phyloP scores from a whole-genome alignment of 2,113 vertebrate genomes.

The Capreolus pygargus region DNA sequence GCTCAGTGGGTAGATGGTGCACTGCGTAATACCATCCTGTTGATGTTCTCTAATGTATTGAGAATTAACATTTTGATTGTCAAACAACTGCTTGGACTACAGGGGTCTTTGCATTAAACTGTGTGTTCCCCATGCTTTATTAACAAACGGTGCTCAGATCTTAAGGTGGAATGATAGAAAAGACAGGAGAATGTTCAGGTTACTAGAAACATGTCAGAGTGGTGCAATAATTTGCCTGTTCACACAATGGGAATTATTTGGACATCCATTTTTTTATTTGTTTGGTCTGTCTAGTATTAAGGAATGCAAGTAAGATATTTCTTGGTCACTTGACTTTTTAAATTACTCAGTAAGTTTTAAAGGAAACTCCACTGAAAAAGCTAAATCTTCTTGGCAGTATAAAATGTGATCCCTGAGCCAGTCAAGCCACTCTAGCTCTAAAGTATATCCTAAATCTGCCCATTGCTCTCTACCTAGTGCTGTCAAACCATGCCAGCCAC shows the following conservation, averaged over 20 bases:
- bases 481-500: too few relatives aligned
- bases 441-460: not conserved
- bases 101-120: not conserved
- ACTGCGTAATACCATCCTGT: not conserved
- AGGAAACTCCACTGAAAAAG: not conserved
- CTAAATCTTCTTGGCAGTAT: fast-evolving
- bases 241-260: not conserved
- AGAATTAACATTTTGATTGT: constrained; percentile 63
- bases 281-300: not conserved
- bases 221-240: not conserved
- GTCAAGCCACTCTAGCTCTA: not conserved
- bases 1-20: not conserved
- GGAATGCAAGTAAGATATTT: not conserved
- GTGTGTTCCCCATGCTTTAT: not conserved
- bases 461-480: not conserved
- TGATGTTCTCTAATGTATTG: constrained; percentile 28
- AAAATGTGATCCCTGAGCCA: not conserved
- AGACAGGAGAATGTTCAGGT: not conserved
- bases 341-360: not conserved
- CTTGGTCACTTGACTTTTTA: not conserved
- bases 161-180: constrained; percentile 18
- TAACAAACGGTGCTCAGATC: not conserved
- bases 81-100: constrained; percentile 32
- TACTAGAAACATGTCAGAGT: not conserved
- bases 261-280: not conserved